These are phyloP conservation scores for Paraplagusia blochii DNA, from an alignment of 2,113 vertebrate genomes.

Conservation along the genomic window DNA sequence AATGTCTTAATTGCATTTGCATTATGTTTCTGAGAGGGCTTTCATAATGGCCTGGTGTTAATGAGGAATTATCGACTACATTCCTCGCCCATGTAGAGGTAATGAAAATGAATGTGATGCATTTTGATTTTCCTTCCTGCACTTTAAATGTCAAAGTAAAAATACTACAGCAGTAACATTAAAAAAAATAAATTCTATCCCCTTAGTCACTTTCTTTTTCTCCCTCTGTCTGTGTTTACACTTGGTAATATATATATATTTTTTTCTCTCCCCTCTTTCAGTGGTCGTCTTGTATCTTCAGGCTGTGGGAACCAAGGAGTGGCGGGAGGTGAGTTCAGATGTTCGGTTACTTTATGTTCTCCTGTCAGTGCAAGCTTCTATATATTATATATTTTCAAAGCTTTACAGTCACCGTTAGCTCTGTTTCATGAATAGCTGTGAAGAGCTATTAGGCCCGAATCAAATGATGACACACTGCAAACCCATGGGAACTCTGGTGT, in stretches of 20 bases:
- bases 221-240: constrained; percentile 12
- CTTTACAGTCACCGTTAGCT: neutral
- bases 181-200: neutral
- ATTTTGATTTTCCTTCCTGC: constrained; percentile 18
- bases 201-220: neutral
- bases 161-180: constrained; percentile 8
- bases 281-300: constrained; percentile 85
- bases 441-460: constrained; percentile 14
- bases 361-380: neutral
- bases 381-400: neutral
- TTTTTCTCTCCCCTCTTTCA: constrained; percentile 50
- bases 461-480: constrained; percentile 8
- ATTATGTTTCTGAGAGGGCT: neutral
- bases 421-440: neutral
- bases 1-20: neutral
- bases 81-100: neutral
- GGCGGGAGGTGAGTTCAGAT: constrained; percentile 81
- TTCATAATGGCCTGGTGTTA: neutral
- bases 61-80: constrained; percentile 12
- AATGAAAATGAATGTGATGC: constrained; percentile 23
- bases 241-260: constrained; percentile 13
- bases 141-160: constrained; percentile 21
- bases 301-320: constrained; percentile 82
- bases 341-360: constrained; percentile 1
- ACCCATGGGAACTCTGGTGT: constrained; percentile 7